Percentiles rank a stretch among this genome's conserved stretches.
phyloP scores from a whole-genome alignment of 2,797 vertebrate genomes.

The Enteromius argenteus region DNA sequence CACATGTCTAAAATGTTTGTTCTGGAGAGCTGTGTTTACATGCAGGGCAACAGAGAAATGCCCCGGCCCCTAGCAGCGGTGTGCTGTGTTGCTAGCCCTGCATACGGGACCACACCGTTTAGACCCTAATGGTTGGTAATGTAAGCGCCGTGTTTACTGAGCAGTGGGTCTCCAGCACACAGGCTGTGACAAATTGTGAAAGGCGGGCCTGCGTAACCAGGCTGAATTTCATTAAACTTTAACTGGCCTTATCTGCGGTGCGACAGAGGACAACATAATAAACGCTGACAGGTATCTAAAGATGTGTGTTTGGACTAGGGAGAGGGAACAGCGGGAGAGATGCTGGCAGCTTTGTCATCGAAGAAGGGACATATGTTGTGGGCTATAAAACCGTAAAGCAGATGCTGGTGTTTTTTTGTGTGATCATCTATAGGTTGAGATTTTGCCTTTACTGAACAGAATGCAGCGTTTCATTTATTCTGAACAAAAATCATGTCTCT shows the following conservation, averaged over 20 bases:
- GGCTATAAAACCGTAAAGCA: slow-evolving; percentile 83
- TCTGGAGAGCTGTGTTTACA: slow-evolving; percentile 45
- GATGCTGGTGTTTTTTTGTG: slow-evolving; percentile 83
- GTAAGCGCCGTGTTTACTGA: slow-evolving; percentile 80
- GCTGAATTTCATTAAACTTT: slow-evolving; percentile 89
- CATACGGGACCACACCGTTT: slow-evolving; percentile 74
- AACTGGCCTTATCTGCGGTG: slow-evolving; percentile 79
- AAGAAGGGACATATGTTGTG: slow-evolving; percentile 76
- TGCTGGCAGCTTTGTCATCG: slow-evolving; percentile 77
- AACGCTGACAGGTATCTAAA: slow-evolving; percentile 81
- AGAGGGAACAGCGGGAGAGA: slow-evolving; percentile 79
- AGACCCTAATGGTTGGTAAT: slow-evolving; percentile 82
- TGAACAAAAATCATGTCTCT: neutral
- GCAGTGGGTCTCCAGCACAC: slow-evolving; percentile 78
- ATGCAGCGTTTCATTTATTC: slow-evolving; percentile 65
- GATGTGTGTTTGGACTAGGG: slow-evolving; percentile 82
- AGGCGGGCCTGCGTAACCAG: slow-evolving; percentile 78
- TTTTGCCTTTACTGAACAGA: slow-evolving; percentile 76
- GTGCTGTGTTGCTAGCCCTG: slow-evolving; percentile 63
- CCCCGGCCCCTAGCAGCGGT: slow-evolving; percentile 54
- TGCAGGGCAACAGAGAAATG: slow-evolving; percentile 73
- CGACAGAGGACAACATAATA: slow-evolving; percentile 79
- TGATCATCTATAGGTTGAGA: slow-evolving; percentile 67
- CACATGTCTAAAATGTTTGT: slow-evolving; percentile 35
- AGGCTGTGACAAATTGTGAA: slow-evolving; percentile 84